phyloP scores from a whole-genome alignment of 2,113 vertebrate genomes.

The Circaetus cinerascens region DNA sequence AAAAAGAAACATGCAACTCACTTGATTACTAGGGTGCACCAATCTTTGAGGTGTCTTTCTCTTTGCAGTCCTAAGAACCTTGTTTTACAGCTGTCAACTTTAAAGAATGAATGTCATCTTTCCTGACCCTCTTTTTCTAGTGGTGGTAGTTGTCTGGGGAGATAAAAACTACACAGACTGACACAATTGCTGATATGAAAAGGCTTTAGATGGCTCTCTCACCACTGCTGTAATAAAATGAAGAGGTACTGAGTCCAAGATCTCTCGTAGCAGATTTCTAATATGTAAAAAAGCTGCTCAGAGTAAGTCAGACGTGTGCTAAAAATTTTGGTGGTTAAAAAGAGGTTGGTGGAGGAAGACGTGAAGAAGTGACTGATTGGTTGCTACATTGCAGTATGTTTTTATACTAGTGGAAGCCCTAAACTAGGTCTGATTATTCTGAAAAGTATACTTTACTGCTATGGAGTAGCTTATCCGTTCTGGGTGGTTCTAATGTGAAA shows the following conservation, averaged over 20 bases:
- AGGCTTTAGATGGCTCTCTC: neutral
- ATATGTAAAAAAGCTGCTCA: neutral
- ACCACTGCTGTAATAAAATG: neutral
- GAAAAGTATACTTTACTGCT: neutral
- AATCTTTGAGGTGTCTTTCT: neutral
- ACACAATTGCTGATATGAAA: neutral
- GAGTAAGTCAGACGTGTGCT: neutral
- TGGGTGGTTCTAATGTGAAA: neutral
- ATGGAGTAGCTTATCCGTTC: neutral
- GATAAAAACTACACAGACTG: conserved; percentile 23
- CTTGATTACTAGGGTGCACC: conserved; percentile 1
- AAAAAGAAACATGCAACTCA: neutral
- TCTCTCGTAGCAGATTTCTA: neutral
- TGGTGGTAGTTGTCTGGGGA: neutral
- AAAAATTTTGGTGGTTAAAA: neutral
- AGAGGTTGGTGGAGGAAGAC: neutral
- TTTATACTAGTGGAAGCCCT: neutral
- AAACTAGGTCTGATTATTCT: neutral
- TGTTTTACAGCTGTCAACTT: conserved; percentile 44
- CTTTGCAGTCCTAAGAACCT: neutral
- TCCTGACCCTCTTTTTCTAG: conserved; percentile 8
- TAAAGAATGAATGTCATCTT: conserved; percentile 31
- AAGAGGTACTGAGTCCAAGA: neutral
- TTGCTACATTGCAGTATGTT: neutral
- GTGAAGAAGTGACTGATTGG: neutral